phyloP scores from a whole-genome alignment of 1,140 invertebrate species.

The Bemisia tabaci region DNA sequence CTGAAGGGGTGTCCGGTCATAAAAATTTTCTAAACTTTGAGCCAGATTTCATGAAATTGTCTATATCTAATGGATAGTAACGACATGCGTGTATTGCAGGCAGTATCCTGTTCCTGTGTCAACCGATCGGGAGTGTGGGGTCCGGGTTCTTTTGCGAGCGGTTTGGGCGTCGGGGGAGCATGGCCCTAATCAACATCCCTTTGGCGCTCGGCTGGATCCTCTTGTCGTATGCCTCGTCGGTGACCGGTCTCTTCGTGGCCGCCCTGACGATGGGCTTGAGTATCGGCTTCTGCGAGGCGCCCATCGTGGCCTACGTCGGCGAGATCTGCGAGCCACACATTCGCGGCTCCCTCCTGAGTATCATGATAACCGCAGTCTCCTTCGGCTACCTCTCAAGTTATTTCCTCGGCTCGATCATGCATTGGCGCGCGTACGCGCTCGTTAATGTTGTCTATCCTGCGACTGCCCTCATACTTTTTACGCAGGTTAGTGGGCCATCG shows the following conservation, averaged over 20 bases:
- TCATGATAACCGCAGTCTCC: conserved; percentile 15
- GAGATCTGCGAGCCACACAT: conserved; percentile 34
- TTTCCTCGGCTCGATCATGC: too few relatives aligned
- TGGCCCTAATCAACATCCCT: conserved; percentile 17
- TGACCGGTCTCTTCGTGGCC: conserved; percentile 11
- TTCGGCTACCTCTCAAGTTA: conserved; percentile 20
- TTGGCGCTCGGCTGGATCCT: conserved; percentile 14
- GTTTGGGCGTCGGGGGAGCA: conserved; percentile 12
- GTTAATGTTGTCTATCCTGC: too few relatives aligned
- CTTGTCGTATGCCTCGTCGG: conserved; percentile 7
- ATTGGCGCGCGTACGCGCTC: too few relatives aligned
- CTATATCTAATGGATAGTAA: too few relatives aligned
- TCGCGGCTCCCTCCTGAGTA: conserved; percentile 18
- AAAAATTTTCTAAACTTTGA: too few relatives aligned
- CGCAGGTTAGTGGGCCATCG: too few relatives aligned
- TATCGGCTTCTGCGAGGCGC: conserved; percentile 36
- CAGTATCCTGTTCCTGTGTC: conserved; percentile 15
- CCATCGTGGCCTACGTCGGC: conserved; percentile 38
- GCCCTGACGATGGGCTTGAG: conserved; percentile 21
- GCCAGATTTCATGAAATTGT: too few relatives aligned
- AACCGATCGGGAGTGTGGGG: conserved; percentile 15
- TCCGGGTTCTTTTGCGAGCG: conserved; percentile 13
- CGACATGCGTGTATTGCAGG: too few relatives aligned
- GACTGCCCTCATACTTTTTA: too few relatives aligned
- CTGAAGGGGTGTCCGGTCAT: too few relatives aligned